Evolutionary conservation across 2,113 vertebrate species (phyloP), one percentile per base, ranked within the genome.

Genomic region (Corvus moneduloides): DNA sequence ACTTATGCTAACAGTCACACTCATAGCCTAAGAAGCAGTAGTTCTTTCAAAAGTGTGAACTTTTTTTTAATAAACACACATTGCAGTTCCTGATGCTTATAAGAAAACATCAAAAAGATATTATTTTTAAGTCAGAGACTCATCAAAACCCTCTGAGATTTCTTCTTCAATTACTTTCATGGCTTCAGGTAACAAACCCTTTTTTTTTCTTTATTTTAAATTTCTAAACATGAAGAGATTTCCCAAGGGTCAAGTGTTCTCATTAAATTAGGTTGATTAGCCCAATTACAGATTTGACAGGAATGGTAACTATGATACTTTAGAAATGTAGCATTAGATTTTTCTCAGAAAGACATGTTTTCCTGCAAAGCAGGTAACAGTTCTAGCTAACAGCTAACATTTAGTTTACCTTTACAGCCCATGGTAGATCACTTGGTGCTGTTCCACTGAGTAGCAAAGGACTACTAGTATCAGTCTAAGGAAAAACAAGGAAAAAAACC

Each of bases 321-420:
- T 21, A 83, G 44, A 27, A 76, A 69, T 52, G 43, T 5, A 85
- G 46, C 46, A 79, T 52, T 56, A 5, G 15, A 28, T 73, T 85
- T 69, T 83, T 55, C 71, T 82, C 44, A 93, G 23, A 62, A 13
- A 71, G 44, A 66, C 3, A 32, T 1, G 4, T 39, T 76, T 87
- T 69, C 51, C 71, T 69, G 39, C 63, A 89, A 85, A 83, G 5
- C 13, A 73, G 16, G 3, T 9, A 30, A 61, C 1, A 69, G 21
- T 41, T 83, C 44, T n/a, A 54, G 20, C 20, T 11, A 72, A 77
- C 1, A 90, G 39, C 19, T 41, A 9, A 55, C 52, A 63, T 55
- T 87, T 32, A 59, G 28, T 93, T 97, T 97, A 99, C 99, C 98
- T 99, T 99, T 63, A 99, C 99, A 76, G 98, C 97, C 99, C 99